Base-by-base conservation (phyloP, 2,888 invertebrate species). In the Phengaris alcon region DNA sequence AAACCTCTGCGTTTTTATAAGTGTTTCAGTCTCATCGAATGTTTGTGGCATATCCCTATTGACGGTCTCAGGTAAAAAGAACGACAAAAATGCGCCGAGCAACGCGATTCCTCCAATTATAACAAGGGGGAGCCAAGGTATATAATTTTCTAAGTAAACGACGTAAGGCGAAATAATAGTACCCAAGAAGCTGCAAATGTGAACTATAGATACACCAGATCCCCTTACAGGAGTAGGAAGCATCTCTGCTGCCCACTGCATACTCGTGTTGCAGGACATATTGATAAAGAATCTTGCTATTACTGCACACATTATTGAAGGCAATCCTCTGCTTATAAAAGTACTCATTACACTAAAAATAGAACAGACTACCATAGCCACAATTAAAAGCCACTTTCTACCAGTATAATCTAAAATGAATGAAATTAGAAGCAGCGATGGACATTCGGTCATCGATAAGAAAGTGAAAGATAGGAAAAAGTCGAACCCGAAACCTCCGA, bases 391-490 rank as follows among this genome's bases (percentile, higher is more conserved):
- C 80, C 84, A 84, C 75, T 87, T 88, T 57, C 91, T 85, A 10
- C 91, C 90, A 3, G 85, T 84, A 55, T 81, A 79, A 77, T 91
- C 91, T 76, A 89, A 81, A 12, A 85, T 77, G 74, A 90, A 87
- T 0, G 88, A 83, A n/a, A 90, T 75, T 68, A 90, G 69, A 5
- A 87, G 55, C 9, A 88, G 75, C 0, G 91, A 88, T 2, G 91
- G 90, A 10, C 88, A 85, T 78, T 90, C 90, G 2, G 90, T 90
- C 6, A 88, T 79, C 2, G 90, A 90, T 13, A 88, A 81, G 5
- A 90, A 78, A 9, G 89, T 85, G 77, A 91, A 90, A 0, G 90
- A 90, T 15, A 90, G 57, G 77, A 90, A 91, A 76, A 88, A 89
- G 77, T 91, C 84, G 74, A 86, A 90, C 44, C 86, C 76, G 57